Base-by-base conservation (phyloP, 2,797 vertebrate species). In the Oreortyx pictus region DNA sequence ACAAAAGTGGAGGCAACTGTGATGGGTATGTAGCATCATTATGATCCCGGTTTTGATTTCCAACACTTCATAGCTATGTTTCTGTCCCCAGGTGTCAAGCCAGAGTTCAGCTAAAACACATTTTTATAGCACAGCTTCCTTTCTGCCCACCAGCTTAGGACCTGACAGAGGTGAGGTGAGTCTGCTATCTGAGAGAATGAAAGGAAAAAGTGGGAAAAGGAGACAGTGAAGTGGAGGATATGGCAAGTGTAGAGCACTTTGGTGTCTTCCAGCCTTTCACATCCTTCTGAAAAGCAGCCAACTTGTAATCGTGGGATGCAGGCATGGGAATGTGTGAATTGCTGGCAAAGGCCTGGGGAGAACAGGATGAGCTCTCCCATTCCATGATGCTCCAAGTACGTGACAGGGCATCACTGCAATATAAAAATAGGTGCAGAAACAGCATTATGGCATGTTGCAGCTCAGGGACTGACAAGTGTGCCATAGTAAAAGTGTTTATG, bases 321-420 rank as follows among this genome's bases (percentile, higher is more conserved):
- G 62, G 56, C 46, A 10, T 72, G 70, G 50, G 60, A 88, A 74
- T 72, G 82, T 88, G 71, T 78, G 79, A 76, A 76, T 39, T 43
- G 67, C 61, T 29, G 74, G 78, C 88, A 96, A 97, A 96, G 84
- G 92, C 47, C 66, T 35, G 44, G 9, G 83, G 75, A 86, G 75
- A 95, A 93, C 6, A 3, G 73, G 41, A 46, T 5, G 14, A 88
- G 44, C 73, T 92, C 70, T 94, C 7, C n/a, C 75, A 82, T 95
- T 95, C 81, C 95, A 75, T 2, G 0, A 73, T 10, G 19, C 41
- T 68, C 66, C 10, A 9, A 90, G 76, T 72, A 75, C 65, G 50
- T 86, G 81, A 65, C 82, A 39, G 41, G 49, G 73, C 77, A 89
- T 87, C 54, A 54, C 24, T 92, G 41, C 82, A 84, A 84, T 96